A percentile compares a stretch with the other conserved stretches of the same genome.
Evolutionary conservation across 53 echinoderm and acorn worm species (phyloP).

Genomic region (Henricia sp.): DNA sequence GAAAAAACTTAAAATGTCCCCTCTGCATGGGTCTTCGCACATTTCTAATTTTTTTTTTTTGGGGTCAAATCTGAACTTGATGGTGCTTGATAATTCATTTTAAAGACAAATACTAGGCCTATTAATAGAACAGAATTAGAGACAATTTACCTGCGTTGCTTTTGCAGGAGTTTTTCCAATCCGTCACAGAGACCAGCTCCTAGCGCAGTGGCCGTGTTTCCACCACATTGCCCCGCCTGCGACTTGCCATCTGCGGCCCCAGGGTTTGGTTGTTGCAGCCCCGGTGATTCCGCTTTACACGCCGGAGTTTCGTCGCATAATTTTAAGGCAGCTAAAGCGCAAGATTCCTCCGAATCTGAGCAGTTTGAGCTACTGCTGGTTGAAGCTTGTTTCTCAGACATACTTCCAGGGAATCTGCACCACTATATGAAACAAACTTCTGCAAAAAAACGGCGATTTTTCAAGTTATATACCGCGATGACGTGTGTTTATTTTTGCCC

Average conservation of each 20-base stretch:
- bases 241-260: slow-evolving; percentile 22
- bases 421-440: too few species aligned
- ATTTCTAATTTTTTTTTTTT: too few species aligned
- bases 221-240: background rate
- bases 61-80: too few species aligned
- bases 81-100: too few species aligned
- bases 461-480: too few species aligned
- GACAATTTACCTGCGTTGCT: slow-evolving; percentile 27
- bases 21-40: too few species aligned
- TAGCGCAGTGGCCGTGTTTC: background rate
- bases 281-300: background rate
- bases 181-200: slow-evolving; percentile 37
- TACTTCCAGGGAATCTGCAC: too few species aligned
- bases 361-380: slow-evolving; percentile 30
- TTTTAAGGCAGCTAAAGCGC: slow-evolving; percentile 13
- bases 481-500: too few species aligned
- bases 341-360: slow-evolving; percentile 33
- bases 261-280: background rate
- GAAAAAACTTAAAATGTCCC: too few species aligned
- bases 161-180: slow-evolving; percentile 29
- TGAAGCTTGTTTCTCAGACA: background rate
- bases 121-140: too few species aligned
- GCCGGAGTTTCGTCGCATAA: slow-evolving; percentile 39
- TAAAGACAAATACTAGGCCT: too few species aligned
- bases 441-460: too few species aligned